Evolutionary conservation across 2,113 vertebrate species (phyloP).

Genomic region (Oreamnos americanus): DNA sequence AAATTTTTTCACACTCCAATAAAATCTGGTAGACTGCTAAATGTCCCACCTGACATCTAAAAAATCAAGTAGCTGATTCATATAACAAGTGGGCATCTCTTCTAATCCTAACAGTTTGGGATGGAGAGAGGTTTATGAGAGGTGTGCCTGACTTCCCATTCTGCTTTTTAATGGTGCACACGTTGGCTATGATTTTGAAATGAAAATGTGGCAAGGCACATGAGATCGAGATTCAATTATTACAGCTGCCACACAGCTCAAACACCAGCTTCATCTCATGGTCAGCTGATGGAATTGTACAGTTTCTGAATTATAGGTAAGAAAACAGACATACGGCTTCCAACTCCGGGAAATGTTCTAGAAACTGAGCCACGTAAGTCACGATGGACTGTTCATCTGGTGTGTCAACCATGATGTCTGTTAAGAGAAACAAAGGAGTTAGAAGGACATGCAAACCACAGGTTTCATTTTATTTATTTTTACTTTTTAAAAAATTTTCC

Average conservation of each 20-base stretch:
- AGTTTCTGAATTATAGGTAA: not conserved
- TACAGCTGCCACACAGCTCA: fast-evolving
- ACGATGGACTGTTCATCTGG: slow-evolving; percentile 96
- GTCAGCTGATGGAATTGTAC: not conserved
- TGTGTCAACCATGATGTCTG: slow-evolving; percentile 91
- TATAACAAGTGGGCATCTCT: fast-evolving
- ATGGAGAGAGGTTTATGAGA: not conserved
- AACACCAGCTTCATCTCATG: not conserved
- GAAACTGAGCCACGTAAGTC: slow-evolving; percentile 95
- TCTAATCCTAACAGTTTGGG: not conserved
- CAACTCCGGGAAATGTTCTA: slow-evolving; percentile 93
- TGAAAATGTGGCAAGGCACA: not conserved
- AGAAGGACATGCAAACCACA: not conserved
- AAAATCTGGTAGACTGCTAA: not conserved
- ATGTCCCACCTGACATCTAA: not conserved
- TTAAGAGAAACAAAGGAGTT: slow-evolving; percentile 41
- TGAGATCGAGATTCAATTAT: not conserved
- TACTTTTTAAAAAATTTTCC: not conserved
- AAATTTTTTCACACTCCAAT: not conserved
- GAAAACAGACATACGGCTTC: slow-evolving; percentile 86
- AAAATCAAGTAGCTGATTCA: not conserved
- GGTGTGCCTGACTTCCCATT: not conserved
- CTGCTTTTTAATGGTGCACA: fast-evolving
- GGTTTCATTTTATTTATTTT: not conserved
- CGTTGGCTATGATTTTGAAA: not conserved